Base-by-base conservation (phyloP, 1,140 invertebrate species). In the Drosophila murphyi region DNA sequence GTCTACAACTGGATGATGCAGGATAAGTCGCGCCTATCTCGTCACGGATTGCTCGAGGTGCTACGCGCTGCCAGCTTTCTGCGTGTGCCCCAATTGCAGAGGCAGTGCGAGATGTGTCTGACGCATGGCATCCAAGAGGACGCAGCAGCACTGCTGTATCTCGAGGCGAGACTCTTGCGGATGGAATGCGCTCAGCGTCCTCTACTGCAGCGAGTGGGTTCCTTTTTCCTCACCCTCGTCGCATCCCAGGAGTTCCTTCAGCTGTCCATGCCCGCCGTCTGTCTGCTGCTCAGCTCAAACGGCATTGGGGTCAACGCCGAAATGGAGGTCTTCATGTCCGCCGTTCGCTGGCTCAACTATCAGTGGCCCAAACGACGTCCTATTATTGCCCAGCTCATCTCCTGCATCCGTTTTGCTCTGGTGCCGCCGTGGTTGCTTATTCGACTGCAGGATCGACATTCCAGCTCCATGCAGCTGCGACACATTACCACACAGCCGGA, bases 1-100 rank as follows among this genome's bases (percentile, higher is more conserved):
- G 63, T 86, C 5, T 86, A 86, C 39, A 78, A 78, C 5, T 86
- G 82, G 82, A 86, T 85, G 82, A 62, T 85, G 7, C 57, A 54
- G 2, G 75, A 75, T 50, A n/a, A 2, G 32, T 78, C 82, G 1
- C 28, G 52, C 0, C 45, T 81, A 4, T 50, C 67, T 0, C 75
- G 82, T 0, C 68, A 60, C 5, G 82, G 82, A 5, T 10, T 87
- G 32, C 10, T 87, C 4, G 69, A 87, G 6, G 76, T 87, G 7
- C 47, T 76, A 5, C 60, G 68, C 6, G 72, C 76, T 5, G 56
- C 79, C 2, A 71, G 3, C 2, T 87, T 87, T 29, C 8, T 86
- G 2, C 8, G 72, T 2, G 67, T 87, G 1, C 50, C 68, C 2
- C 82, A 76, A 28, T 43, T 87, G 28, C 34, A 71, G 4, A 31